Conservation (phyloP, 2,797 vertebrate species). For the Centroberyx gerrardi region DNA sequence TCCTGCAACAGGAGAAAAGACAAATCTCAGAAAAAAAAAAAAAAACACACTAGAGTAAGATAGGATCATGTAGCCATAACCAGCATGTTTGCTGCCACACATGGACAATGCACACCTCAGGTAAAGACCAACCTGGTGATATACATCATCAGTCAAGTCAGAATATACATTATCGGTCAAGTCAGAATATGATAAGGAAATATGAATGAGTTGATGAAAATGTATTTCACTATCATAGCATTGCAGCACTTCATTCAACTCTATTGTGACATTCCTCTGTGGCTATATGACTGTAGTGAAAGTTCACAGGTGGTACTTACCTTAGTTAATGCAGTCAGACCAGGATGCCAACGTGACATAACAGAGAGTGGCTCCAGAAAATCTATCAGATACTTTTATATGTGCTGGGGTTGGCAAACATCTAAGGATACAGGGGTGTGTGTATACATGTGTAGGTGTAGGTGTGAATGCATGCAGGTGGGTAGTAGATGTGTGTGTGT, state of each 20-base stretch:
- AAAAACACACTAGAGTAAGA: too few species aligned
- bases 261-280: neutral
- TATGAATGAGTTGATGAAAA: neutral
- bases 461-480: neutral
- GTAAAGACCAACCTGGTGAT: neutral
- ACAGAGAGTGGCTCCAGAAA: neutral
- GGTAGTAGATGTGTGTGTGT: neutral
- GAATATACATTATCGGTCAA: neutral
- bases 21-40: too few species aligned
- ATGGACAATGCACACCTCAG: too few species aligned
- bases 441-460: neutral
- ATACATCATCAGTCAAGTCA: neutral
- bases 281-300: neutral
- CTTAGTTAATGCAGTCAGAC: constrained; percentile 14
- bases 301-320: constrained; percentile 7
- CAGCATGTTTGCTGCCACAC: too few species aligned
- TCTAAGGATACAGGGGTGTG: neutral
- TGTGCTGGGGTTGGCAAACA: neutral
- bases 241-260: neutral
- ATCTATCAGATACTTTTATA: neutral
- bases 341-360: neutral
- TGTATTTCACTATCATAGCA: neutral
- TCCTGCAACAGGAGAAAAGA: too few species aligned
- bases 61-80: too few species aligned
- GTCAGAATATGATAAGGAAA: neutral